Evolutionary conservation across 2,797 vertebrate species (phyloP).

Genomic region (Orestias chungarensis): DNA sequence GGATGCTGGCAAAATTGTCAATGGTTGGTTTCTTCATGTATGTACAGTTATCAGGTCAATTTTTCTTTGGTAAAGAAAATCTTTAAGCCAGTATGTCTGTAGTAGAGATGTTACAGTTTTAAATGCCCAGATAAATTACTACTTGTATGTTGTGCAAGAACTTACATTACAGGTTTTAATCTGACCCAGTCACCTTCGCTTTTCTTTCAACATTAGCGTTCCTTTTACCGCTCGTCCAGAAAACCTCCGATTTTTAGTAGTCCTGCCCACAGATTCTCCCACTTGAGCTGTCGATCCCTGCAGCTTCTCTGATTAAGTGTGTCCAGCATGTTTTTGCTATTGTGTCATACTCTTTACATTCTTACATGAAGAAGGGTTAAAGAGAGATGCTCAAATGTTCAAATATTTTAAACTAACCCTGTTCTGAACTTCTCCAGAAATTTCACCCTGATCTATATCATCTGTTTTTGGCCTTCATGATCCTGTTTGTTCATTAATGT

Average conservation of each 20-base stretch:
- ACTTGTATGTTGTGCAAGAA: not conserved
- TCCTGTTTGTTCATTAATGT: not conserved
- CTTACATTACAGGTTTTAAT: not conserved
- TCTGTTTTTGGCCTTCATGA: not conserved
- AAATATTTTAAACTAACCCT: not conserved
- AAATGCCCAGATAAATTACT: not conserved
- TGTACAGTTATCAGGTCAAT: not conserved
- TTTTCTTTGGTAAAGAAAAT: not conserved
- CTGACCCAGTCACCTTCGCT: not conserved
- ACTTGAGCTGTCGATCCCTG: not conserved
- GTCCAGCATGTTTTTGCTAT: no score
- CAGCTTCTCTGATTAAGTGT: no score
- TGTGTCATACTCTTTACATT: no score
- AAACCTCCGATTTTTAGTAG: not conserved
- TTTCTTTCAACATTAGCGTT: not conserved
- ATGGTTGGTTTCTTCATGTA: not conserved
- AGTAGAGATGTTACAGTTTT: not conserved
- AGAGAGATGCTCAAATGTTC: not conserved
- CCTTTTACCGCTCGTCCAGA: not conserved
- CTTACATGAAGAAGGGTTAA: no score
- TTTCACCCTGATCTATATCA: not conserved
- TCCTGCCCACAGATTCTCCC: not conserved
- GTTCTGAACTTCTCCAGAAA: not conserved
- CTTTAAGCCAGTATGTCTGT: not conserved
- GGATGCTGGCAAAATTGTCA: slow-evolving; percentile 5